Base-by-base conservation (phyloP, 2,888 invertebrate species). In the Bombyx huttoni region DNA sequence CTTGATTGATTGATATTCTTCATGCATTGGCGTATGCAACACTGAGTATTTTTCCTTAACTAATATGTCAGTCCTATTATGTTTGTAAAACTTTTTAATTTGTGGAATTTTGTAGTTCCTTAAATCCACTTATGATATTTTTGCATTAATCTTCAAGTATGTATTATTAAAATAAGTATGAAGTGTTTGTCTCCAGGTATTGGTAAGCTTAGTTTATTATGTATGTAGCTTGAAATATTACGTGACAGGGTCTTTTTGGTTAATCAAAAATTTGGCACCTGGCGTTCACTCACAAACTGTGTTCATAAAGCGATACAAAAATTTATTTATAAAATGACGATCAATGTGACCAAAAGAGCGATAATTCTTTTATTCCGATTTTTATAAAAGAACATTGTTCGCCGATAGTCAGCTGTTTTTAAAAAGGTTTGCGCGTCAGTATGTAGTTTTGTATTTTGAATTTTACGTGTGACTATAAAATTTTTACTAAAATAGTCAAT, bases 191-290 rank as follows among this genome's bases (percentile, higher is more conserved):
- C 59, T 63, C 57, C 68, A 72, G 65, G 51, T 68, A 59, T 65
- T 58, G 48, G 60, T 73, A 70, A 67, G 67, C 56, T 64, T 68
- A 71, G 64, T 64, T 59, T 58, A 55, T 40, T 40, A 40, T 40
- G 40, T 40, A 40, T 64, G 56, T 70, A 68, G 65, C 66, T 66
- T 67, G 63, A 67, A 71, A 56, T 55, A 61, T 62, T 61, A 10
- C 56, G 58, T 69, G 66, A 78, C 84, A 84, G 85, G 84, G 85
- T 83, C 75, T 74, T 79, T 84, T 84, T 80, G 75, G 68, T 78
- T 70, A 61, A 63, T 66, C 71, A 73, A 77, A 78, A 78, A 75
- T 64, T 65, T 65, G 75, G 64, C 78, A 68, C 73, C 79, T 79
- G 74, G 56, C 63, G 68, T 70, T 69, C 68, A 64, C 61, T 68